Evolutionary conservation across 2,797 vertebrate species (phyloP).

Genomic region (Ptychadena robeensis): DNA sequence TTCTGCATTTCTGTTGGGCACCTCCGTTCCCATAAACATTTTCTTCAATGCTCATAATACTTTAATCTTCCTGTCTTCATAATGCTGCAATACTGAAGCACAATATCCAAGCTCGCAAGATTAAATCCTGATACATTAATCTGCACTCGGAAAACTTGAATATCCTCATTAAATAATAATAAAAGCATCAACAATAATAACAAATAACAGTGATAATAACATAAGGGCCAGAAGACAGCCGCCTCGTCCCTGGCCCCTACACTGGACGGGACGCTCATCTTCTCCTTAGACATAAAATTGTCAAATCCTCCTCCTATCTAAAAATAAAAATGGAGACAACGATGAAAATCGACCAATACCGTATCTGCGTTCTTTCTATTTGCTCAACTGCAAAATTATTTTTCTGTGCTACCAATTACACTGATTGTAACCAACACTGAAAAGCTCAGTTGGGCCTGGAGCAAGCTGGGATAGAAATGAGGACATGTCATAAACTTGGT

Average conservation of each 20-base stretch:
- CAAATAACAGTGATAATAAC: neutral
- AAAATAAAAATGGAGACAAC: constrained; percentile 7
- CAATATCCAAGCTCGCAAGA: constrained; percentile 44
- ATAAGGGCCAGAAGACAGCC: too few relatives aligned
- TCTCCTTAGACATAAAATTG: neutral
- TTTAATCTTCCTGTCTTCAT: constrained; percentile 44
- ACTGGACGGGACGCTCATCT: neutral
- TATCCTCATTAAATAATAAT: constrained; percentile 26
- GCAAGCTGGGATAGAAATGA: constrained; percentile 5
- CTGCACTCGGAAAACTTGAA: constrained; percentile 35
- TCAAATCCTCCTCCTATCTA: neutral
- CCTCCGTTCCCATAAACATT: constrained; percentile 12
- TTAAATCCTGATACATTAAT: constrained; percentile 46
- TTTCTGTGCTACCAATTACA: constrained; percentile 16
- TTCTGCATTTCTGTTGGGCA: neutral
- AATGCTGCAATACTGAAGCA: constrained; percentile 27
- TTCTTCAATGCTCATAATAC: constrained; percentile 20
- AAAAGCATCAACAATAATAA: neutral
- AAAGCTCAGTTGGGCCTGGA: constrained; percentile 2
- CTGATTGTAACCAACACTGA: constrained; percentile 16
- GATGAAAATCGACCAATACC: neutral
- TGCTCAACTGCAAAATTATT: neutral
- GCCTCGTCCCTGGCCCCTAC: neutral
- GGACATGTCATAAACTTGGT: constrained; percentile 9
- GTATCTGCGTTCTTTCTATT: neutral